Evolutionary conservation across 2,113 vertebrate species (phyloP).

Genomic region (Chaetorhynchus papuensis): DNA sequence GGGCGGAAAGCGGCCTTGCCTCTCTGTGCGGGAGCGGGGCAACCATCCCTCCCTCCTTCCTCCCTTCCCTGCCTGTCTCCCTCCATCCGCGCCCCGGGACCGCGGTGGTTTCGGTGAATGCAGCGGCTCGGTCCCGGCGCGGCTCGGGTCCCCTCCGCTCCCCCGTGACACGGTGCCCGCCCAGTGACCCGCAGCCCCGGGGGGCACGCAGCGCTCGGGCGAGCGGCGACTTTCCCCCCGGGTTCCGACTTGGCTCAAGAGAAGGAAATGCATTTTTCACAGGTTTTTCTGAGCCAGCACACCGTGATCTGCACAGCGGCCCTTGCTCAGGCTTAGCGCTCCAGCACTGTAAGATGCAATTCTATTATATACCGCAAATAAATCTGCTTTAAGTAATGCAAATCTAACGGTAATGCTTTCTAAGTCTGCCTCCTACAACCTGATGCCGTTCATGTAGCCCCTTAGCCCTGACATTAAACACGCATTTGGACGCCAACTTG

Average conservation of each 20-base stretch:
- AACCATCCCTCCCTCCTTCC: fast-evolving
- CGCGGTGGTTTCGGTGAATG: background rate
- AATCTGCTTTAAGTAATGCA: background rate
- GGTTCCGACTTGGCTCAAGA: background rate
- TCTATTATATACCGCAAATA: background rate
- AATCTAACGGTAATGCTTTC: background rate
- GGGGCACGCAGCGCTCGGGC: background rate
- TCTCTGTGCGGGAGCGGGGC: background rate
- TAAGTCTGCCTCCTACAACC: background rate
- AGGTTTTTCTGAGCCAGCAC: background rate
- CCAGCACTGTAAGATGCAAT: background rate
- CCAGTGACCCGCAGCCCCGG: background rate
- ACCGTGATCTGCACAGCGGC: background rate
- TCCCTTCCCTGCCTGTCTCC: background rate
- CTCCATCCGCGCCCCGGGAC: background rate
- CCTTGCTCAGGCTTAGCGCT: background rate
- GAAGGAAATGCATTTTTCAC: background rate
- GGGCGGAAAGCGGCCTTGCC: background rate
- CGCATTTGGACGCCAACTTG: background rate
- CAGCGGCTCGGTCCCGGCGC: background rate
- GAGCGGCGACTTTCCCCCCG: fast-evolving
- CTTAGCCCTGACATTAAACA: background rate
- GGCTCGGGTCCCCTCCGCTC: background rate
- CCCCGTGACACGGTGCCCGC: background rate
- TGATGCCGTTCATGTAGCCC: background rate